These are phyloP conservation scores for Chiloscyllium plagiosum DNA, from an alignment of 2,113 vertebrate genomes.

Conservation along the genomic window DNA sequence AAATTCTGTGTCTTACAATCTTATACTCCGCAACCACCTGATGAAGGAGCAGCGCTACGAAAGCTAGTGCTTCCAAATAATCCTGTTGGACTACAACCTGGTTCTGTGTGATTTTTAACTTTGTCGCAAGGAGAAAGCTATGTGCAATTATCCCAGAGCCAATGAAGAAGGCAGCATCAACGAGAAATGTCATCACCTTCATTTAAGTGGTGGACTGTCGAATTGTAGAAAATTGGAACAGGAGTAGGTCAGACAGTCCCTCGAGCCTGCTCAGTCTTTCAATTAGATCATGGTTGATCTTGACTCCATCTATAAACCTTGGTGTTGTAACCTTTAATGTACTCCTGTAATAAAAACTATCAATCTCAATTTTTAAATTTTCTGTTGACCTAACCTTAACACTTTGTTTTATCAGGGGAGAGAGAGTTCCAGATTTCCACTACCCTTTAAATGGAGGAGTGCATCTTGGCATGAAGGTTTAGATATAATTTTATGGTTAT, in stretches of 20 bases:
- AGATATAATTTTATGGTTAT: background rate
- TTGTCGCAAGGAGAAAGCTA: background rate
- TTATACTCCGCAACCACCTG: no score
- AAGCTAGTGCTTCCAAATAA: no score
- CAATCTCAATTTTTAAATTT: background rate
- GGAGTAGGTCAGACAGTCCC: background rate
- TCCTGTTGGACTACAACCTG: no score
- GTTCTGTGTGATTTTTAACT: no score
- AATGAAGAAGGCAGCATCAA: background rate
- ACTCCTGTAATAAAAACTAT: background rate
- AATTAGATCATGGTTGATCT: background rate
- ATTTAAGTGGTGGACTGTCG: background rate
- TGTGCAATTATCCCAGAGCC: background rate
- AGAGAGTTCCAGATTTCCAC: background rate
- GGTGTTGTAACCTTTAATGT: background rate
- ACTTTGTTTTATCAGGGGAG: background rate
- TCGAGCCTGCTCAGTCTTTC: background rate
- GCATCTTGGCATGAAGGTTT: background rate
- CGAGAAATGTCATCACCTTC: background rate
- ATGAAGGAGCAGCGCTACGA: no score
- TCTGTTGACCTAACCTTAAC: background rate
- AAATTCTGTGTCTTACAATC: no score
- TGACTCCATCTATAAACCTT: background rate
- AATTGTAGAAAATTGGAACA: background rate
- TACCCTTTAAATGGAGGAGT: background rate